Percentiles rank a stretch among this genome's conserved stretches.
Evolutionary conservation across 2,113 vertebrate species (phyloP).

Genomic region (Paraplagusia blochii): DNA sequence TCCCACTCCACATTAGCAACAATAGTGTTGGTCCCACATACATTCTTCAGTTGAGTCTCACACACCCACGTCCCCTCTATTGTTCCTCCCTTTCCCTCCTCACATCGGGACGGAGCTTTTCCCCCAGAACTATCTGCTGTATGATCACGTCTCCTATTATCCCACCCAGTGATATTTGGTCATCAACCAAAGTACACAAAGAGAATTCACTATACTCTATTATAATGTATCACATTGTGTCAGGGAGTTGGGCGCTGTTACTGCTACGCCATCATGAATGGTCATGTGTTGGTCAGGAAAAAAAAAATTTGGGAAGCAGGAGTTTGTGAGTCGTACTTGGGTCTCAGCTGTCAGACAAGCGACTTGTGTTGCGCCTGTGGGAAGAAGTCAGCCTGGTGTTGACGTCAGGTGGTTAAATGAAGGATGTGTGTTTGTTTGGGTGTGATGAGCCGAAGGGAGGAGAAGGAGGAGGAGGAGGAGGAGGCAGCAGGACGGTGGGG

Average conservation of each 20-base stretch:
- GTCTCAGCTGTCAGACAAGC: constrained; percentile 28
- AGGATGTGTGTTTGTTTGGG: constrained; percentile 32
- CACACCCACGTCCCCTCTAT: constrained; percentile 51
- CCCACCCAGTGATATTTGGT: constrained; percentile 2
- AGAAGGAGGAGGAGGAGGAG: neutral
- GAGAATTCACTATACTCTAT: constrained; percentile 1
- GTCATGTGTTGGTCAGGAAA: constrained; percentile 45
- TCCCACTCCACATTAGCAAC: constrained; percentile 26
- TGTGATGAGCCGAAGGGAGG: constrained; percentile 37
- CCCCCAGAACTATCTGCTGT: constrained; percentile 25
- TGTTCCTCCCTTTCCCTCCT: constrained; percentile 53
- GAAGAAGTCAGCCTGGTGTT: constrained; percentile 13
- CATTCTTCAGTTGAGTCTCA: constrained; percentile 48
- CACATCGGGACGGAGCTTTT: constrained; percentile 20
- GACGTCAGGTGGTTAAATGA: constrained; percentile 50
- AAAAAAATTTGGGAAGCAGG: constrained; percentile 39
- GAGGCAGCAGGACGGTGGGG: constrained; percentile 13
- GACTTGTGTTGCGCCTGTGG: neutral
- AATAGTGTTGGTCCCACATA: constrained; percentile 40
- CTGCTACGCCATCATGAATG: neutral
- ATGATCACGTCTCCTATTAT: constrained; percentile 33
- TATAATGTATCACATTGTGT: constrained; percentile 39
- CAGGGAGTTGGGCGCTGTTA: constrained; percentile 38
- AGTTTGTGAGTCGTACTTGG: constrained; percentile 36
- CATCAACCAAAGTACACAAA: neutral